Percentiles rank a stretch among this genome's conserved stretches.
phyloP scores from a whole-genome alignment of 2,888 invertebrate species.

The Brenthis daphne region DNA sequence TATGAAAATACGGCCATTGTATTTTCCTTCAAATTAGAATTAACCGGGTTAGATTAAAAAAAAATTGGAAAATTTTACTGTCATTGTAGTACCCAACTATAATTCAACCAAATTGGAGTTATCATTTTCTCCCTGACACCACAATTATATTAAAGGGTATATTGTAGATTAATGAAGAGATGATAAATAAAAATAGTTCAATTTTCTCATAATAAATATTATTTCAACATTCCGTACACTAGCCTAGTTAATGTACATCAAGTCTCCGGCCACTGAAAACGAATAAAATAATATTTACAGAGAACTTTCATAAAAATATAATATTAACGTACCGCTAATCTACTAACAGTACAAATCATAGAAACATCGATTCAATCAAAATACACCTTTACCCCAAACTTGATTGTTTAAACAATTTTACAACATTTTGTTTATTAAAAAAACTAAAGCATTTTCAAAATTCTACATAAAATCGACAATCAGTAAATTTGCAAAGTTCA shows the following conservation, averaged over 20 bases:
- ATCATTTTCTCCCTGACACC: too few relatives aligned
- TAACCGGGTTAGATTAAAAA: too few relatives aligned
- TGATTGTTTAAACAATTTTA: slow-evolving; percentile 26
- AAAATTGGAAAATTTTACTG: too few relatives aligned
- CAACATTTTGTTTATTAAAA: background rate
- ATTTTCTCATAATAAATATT: slow-evolving; percentile 75
- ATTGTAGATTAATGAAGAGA: background rate
- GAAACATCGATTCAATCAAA: slow-evolving; percentile 31
- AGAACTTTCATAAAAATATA: slow-evolving; percentile 53
- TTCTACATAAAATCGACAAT: background rate
- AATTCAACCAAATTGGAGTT: too few relatives aligned
- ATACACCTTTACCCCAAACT: slow-evolving; percentile 42
- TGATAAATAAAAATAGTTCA: slow-evolving; percentile 51
- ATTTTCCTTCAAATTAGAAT: too few relatives aligned
- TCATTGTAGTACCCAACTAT: too few relatives aligned
- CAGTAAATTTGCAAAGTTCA: too few relatives aligned
- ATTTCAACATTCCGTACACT: slow-evolving; percentile 67
- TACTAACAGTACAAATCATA: slow-evolving; percentile 36
- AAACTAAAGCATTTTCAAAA: background rate
- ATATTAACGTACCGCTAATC: slow-evolving; percentile 24
- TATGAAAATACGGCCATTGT: too few relatives aligned
- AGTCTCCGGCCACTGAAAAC: slow-evolving; percentile 51
- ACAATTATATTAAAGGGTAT: background rate
- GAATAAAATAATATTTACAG: slow-evolving; percentile 79
- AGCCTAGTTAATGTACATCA: slow-evolving; percentile 61